Evolutionary conservation across 2,113 vertebrate genomes (phyloP).

Genomic region (Alethe castanea): DNA sequence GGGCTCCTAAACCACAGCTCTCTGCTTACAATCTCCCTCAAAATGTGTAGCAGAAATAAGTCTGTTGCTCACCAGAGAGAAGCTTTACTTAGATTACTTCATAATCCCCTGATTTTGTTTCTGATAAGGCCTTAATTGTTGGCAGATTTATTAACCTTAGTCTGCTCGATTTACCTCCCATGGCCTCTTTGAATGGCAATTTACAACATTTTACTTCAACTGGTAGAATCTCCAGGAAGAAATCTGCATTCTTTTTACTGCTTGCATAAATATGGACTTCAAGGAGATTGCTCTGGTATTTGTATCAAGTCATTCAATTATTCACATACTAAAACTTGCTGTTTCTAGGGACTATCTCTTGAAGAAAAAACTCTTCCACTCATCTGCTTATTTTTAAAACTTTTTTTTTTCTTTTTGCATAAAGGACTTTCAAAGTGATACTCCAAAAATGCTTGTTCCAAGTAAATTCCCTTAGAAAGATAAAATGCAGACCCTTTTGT

Average conservation of each 20-base stretch:
- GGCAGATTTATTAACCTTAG: background rate
- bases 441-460: background rate
- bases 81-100: background rate
- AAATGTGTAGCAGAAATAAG: background rate
- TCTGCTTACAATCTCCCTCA: background rate
- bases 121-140: background rate
- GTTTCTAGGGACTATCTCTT: background rate
- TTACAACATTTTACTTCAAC: background rate
- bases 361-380: background rate
- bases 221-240: background rate
- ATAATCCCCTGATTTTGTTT: background rate
- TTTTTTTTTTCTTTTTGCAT: background rate
- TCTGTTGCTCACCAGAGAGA: background rate
- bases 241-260: background rate
- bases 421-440: background rate
- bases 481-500: background rate
- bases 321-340: background rate
- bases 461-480: conserved; percentile 5
- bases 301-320: background rate
- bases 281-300: background rate
- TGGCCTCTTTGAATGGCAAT: background rate
- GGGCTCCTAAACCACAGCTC: background rate
- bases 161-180: background rate
- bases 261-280: background rate
- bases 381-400: background rate